Conservation (phyloP, 2,797 vertebrate genomes). For the Anabacerthia variegaticeps region DNA sequence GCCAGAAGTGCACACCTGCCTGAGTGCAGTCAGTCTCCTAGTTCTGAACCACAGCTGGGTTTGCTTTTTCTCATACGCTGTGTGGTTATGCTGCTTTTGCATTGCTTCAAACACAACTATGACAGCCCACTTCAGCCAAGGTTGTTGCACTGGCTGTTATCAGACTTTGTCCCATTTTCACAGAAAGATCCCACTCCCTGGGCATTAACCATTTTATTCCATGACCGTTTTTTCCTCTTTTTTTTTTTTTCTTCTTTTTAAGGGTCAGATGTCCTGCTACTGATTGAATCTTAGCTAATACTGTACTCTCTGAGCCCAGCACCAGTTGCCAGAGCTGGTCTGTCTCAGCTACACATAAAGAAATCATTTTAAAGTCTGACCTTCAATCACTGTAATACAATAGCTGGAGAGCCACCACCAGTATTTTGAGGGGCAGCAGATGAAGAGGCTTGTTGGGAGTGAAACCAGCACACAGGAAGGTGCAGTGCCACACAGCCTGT, state of each 20-base stretch:
- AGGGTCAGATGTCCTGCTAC: not conserved
- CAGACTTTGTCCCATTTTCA: not conserved
- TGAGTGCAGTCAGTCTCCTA: not conserved
- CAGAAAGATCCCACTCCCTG: not conserved
- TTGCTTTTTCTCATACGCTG: not conserved
- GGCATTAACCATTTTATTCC: not conserved
- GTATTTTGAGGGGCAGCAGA: not conserved
- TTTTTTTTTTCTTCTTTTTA: accelerated
- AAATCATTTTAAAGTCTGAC: constrained; percentile 2
- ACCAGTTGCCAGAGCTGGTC: not conserved
- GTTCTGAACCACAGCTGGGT: not conserved
- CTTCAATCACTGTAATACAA: constrained; percentile 26
- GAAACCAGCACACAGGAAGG: not conserved
- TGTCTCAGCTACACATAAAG: not conserved
- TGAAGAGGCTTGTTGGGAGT: not conserved
- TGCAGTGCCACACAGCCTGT: not conserved
- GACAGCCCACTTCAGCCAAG: not conserved
- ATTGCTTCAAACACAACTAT: accelerated
- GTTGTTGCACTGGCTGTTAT: not conserved
- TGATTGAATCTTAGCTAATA: not conserved
- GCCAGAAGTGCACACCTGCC: not conserved
- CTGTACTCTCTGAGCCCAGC: not conserved
- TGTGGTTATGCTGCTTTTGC: not conserved
- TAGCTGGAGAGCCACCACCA: not conserved
- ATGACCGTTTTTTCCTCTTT: accelerated